A percentile compares a stretch with the other conserved stretches of the same genome.
Conservation (phyloP, 2,113 vertebrate genomes). For the Amphilophus citrinellus region DNA sequence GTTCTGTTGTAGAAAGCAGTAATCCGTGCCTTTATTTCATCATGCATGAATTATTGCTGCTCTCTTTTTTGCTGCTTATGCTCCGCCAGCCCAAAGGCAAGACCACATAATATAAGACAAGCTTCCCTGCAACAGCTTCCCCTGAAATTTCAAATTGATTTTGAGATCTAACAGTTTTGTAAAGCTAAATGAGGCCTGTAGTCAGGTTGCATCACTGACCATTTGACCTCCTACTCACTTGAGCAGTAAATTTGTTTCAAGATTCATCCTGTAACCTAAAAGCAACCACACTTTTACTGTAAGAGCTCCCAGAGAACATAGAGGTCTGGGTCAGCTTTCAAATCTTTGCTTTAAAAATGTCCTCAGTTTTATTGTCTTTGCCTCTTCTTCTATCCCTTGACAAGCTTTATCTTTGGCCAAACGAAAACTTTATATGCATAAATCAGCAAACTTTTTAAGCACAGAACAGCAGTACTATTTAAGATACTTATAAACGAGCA, state of each 20-base stretch:
- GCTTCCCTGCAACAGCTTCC: conserved; percentile 10
- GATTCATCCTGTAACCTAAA: conserved; percentile 10
- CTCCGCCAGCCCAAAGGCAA: conserved; percentile 22
- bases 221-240: neutral
- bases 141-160: conserved; percentile 31
- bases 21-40: conserved; percentile 45
- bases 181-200: neutral
- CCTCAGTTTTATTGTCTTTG: neutral
- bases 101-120: neutral
- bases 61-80: conserved; percentile 1
- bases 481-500: neutral
- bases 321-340: neutral
- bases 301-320: neutral
- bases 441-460: neutral
- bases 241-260: neutral
- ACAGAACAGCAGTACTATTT: neutral
- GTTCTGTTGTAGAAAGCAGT: conserved; percentile 19
- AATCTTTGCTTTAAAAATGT: neutral
- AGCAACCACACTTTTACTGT: neutral
- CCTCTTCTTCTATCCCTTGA: neutral
- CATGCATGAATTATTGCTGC: conserved; percentile 35
- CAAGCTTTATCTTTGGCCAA: neutral
- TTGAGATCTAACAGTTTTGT: conserved; percentile 27
- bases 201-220: conserved; percentile 22
- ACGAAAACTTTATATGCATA: neutral